A percentile compares a stretch with the other conserved stretches of the same genome.
Evolutionary conservation across 64 coral and sea anemone genomes (phyloP).

Genomic region (Montipora cactus): DNA sequence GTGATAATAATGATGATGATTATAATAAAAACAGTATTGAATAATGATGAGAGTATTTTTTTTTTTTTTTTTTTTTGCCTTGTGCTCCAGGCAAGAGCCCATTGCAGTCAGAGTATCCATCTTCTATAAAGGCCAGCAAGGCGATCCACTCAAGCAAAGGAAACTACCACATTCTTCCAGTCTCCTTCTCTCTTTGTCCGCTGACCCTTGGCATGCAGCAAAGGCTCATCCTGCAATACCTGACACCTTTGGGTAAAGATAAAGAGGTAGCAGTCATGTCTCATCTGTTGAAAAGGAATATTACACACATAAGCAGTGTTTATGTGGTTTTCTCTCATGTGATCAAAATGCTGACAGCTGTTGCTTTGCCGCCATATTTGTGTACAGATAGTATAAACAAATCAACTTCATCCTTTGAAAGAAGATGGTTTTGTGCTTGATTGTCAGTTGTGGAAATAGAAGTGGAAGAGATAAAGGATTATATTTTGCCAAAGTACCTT

Average conservation of each 20-base stretch:
- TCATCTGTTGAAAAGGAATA: not conserved
- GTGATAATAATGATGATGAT: no score
- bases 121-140: constrained; percentile 16
- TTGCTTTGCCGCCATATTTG: no score
- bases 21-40: no score
- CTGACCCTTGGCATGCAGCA: constrained; percentile 89
- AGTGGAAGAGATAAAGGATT: constrained; percentile 39
- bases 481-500: constrained; percentile 33
- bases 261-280: constrained; percentile 77
- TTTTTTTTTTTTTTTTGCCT: not conserved
- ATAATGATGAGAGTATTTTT: no score
- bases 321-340: no score
- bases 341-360: no score
- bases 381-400: no score
- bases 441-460: constrained; percentile 43
- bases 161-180: constrained; percentile 56
- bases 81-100: constrained; percentile 11
- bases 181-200: constrained; percentile 70
- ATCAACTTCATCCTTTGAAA: no score
- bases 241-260: constrained; percentile 93
- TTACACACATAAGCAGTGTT: no score
- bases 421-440: constrained; percentile 29
- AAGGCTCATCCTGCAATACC: constrained; percentile 85
- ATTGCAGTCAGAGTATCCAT: not conserved
- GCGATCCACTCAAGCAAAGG: constrained; percentile 19